A percentile compares a stretch with the other conserved stretches of the same genome.
phyloP scores from a whole-genome alignment of 1,140 invertebrate species.

The Chrysoperla carnea region DNA sequence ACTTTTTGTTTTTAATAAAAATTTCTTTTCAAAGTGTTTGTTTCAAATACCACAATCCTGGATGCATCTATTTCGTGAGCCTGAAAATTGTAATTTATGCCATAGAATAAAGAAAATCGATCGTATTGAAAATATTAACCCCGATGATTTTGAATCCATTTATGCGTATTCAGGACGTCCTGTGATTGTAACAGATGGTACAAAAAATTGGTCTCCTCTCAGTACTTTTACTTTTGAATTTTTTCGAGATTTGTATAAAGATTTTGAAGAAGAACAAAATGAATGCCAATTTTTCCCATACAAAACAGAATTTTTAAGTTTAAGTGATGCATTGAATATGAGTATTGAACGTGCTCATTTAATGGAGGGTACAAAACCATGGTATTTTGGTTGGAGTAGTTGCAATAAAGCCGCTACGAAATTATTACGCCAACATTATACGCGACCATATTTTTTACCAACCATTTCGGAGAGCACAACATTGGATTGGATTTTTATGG shows the following conservation, averaged over 20 bases:
- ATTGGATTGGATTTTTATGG: conserved; percentile 94
- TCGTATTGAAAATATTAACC: conserved; percentile 41
- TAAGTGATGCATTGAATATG: conserved; percentile 68
- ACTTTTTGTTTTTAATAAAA: no score
- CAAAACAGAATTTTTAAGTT: conserved; percentile 60
- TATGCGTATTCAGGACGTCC: conserved; percentile 65
- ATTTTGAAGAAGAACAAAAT: conserved; percentile 28
- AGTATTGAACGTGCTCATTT: conserved; percentile 41
- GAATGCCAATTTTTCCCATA: conserved; percentile 87
- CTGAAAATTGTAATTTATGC: conserved; percentile 61
- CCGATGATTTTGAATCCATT: conserved; percentile 43
- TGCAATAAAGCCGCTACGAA: conserved; percentile 64
- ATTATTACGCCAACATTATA: conserved; percentile 61
- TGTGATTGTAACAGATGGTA: conserved; percentile 70
- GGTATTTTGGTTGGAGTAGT: conserved; percentile 92
- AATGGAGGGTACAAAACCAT: conserved; percentile 42
- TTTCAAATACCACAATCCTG: conserved; percentile 35
- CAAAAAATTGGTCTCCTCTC: conserved; percentile 57
- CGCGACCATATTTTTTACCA: conserved; percentile 77
- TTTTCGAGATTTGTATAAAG: conserved; percentile 57
- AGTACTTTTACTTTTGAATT: conserved; percentile 52
- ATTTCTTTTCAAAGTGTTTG: conserved; percentile 32
- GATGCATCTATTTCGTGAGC: conserved; percentile 45
- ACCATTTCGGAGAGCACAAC: conserved; percentile 62
- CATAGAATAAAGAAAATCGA: conserved; percentile 36